These are phyloP conservation scores for Brenthis ino DNA, from an alignment of 2,888 invertebrate genomes.

Conservation along the genomic window DNA sequence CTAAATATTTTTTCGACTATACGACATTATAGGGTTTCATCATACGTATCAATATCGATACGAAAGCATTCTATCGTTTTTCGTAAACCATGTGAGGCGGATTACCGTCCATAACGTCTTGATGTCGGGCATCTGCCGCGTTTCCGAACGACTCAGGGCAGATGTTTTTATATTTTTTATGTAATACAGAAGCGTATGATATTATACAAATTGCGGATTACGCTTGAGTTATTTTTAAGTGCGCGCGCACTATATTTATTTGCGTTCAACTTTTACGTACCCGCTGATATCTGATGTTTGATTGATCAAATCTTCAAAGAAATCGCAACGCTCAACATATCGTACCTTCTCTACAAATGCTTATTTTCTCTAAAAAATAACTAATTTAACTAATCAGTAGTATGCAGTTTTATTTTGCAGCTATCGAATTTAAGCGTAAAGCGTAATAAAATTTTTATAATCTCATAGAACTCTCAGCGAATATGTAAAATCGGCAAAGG, in stretches of 20 bases:
- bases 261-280: slow-evolving; percentile 7
- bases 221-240: slow-evolving; percentile 36
- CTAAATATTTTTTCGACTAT: slow-evolving; percentile 15
- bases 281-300: background rate
- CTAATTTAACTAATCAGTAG: too few relatives aligned
- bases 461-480: too few relatives aligned
- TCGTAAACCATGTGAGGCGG: slow-evolving; percentile 63
- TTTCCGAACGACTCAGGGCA: slow-evolving; percentile 55
- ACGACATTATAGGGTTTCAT: slow-evolving; percentile 36
- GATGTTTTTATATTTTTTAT: slow-evolving; percentile 71
- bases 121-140: slow-evolving; percentile 72
- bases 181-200: slow-evolving; percentile 51
- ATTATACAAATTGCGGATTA: slow-evolving; percentile 50
- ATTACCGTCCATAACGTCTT: slow-evolving; percentile 76
- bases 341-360: too few relatives aligned
- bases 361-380: too few relatives aligned
- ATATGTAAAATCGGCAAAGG: too few relatives aligned
- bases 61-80: slow-evolving; percentile 59
- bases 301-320: background rate
- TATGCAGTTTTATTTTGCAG: too few relatives aligned
- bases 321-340: background rate
- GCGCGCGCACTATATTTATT: slow-evolving; percentile 30
- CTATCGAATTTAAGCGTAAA: too few relatives aligned
- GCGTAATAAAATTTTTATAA: too few relatives aligned
- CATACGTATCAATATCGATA: slow-evolving; percentile 37